phyloP scores from a whole-genome alignment of 2,888 invertebrate genomes.

The Pandemis cinnamomeana region DNA sequence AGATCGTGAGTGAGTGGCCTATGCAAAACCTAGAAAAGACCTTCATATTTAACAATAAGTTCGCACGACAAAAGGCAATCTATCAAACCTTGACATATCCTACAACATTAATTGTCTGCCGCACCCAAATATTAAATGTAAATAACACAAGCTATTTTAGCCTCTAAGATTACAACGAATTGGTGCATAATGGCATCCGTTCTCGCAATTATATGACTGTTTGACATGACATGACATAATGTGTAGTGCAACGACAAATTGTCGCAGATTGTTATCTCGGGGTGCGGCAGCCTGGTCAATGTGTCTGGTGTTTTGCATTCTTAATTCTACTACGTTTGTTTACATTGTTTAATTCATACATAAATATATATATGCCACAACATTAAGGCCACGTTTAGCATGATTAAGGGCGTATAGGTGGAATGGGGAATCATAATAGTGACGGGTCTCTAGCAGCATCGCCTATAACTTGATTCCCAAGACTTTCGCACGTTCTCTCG shows the following conservation, averaged over 20 bases:
- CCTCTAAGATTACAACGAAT: conserved; percentile 31
- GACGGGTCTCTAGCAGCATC: too few relatives aligned
- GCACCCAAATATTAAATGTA: conserved; percentile 32
- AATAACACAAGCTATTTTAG: conserved; percentile 23
- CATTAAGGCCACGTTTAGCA: too few relatives aligned
- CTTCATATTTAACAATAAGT: conserved; percentile 25
- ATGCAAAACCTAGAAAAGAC: conserved; percentile 25
- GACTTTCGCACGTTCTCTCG: too few relatives aligned
- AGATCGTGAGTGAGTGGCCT: conserved; percentile 31
- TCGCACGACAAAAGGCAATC: conserved; percentile 32
- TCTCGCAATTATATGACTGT: conserved; percentile 33
- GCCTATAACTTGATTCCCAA: too few relatives aligned
- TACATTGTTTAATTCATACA: too few relatives aligned
- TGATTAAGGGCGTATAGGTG: too few relatives aligned
- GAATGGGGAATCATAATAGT: too few relatives aligned
- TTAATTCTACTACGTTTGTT: too few relatives aligned
- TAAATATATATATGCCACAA: too few relatives aligned
- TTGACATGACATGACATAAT: conserved; percentile 38
- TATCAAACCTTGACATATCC: conserved; percentile 34
- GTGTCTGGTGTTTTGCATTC: neutral
- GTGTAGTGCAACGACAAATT: conserved; percentile 31
- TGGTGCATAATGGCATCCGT: conserved; percentile 31
- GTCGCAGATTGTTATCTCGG: conserved; percentile 29
- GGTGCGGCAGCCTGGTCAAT: conserved; percentile 19
- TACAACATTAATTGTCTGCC: conserved; percentile 31